Base-by-base conservation (phyloP, 1,140 invertebrate genomes). In the Chironomus striatipennis region DNA sequence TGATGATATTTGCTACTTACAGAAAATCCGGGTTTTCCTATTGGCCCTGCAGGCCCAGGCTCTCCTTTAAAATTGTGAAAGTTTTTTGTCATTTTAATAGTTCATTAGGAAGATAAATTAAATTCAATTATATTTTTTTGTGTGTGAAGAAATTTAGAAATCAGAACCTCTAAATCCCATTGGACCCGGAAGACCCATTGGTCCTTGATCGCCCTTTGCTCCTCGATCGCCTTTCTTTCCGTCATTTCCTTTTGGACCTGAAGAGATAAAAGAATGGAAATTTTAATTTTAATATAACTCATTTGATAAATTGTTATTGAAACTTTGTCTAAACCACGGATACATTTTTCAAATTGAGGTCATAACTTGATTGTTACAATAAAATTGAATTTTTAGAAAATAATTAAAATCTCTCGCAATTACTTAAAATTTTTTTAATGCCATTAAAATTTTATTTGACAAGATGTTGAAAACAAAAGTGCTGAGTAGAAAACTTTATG, bases 171-270 rank as follows among this genome's bases (percentile, higher is more conserved):
- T 42, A 18, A 43, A 6, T 73, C 42, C 42, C 42, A 73, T 73
- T 1, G 34, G 42, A 7, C 42, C 42, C 7, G 95, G 95, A 81
- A 97, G 86, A 81, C 95, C 95, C 93, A 97, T 97, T 73, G 94
- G 94, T 78, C 95, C 95, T 73, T 91, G 89, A 84, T 96, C 93
- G 74, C 95, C 95, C 84, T 93, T 95, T 73, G 88, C 86, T 74
- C 95, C 95, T 84, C 94, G 93, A 77, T 93, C 91, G 78, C 95
- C 95, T 85, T 96, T 96, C 73, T 87, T 84, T 77, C 95, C 95
- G 78, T 94, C 92, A 47, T 90, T 80, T 65, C 92, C 94, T 67
- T 90, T 86, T 17, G 86, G 82, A 43, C 93, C 94, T 79, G 93
- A n/a, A n/a, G 92, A 0, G 93, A 91, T 74, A 93, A 92, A n/a